Evolutionary conservation across 2,113 vertebrate genomes (phyloP), one percentile per base, ranked within the genome.

Genomic region (Podilymbus podiceps): DNA sequence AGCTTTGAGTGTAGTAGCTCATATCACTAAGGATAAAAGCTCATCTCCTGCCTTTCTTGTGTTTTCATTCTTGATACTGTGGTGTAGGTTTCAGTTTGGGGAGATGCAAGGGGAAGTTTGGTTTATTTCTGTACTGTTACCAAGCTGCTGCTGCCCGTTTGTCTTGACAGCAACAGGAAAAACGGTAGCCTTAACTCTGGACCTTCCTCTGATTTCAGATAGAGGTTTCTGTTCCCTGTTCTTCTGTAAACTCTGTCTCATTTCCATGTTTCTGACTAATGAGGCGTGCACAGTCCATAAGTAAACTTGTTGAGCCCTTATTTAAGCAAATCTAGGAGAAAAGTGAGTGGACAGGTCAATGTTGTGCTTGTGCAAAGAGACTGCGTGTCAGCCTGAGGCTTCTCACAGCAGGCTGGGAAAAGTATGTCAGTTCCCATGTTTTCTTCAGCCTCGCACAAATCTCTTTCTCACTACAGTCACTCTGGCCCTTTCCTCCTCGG

Each of bases 311-410:
- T 68, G 25, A 55, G 24, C 21, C 16, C 18, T 76, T 76, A 20
- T 20, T 83, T 85, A 68, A 89, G 55, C n/a, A 84, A 76, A 59
- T 15, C 4, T 42, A 28, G 40, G 30, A 7, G 68, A 49, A 74
- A 67, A 56, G 31, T 2, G 3, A 40, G 42, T 9, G 12, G 17
- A 24, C 35, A 40, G 58, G 67, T 27, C 52, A 58, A 5, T 0
- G 3, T 2, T 1, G 55, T 73, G 25, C 62, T 71, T 79, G 9
- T 31, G 9, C 0, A 0, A 31, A 79, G 52, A 79, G 23, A 20
- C 67, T 86, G 66, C 10, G 0, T 18, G 33, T 89, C 8, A 7
- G 55, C 24, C 28, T 74, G 60, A 23, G 31, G 75, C 35, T 74
- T 74, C 55, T 77, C 16, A 21, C 6, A 23, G 5, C 30, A 66